Percentiles rank a stretch among this genome's conserved stretches.
These are phyloP conservation scores for Microcaecilia unicolor DNA, from an alignment of 2,797 vertebrate species.

Conservation along the genomic window DNA sequence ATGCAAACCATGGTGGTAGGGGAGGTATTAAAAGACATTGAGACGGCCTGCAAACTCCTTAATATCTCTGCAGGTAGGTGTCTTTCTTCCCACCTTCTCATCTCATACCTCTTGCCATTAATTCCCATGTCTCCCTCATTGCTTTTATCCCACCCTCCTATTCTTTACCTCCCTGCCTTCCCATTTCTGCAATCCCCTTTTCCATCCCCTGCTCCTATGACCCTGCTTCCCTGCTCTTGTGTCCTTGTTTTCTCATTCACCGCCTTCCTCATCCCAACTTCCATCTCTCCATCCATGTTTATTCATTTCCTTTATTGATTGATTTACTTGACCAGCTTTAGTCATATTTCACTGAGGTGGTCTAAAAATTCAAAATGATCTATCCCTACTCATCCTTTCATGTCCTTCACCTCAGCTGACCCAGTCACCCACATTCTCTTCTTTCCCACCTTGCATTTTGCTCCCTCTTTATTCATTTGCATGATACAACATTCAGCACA, in stretches of 20 bases:
- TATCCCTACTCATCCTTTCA: neutral
- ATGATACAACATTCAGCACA: no score
- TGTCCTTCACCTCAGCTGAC: neutral
- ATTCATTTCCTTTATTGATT: no score
- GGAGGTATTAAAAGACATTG: slow-evolving; percentile 95
- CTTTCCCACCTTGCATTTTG: neutral
- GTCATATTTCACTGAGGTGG: no score
- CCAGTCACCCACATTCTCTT: neutral
- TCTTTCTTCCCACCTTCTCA: no score
- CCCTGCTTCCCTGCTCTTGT: no score
- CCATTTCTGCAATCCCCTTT: neutral
- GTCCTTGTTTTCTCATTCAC: no score
- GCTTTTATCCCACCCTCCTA: rapidly evolving
- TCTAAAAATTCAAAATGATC: neutral
- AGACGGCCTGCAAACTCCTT: slow-evolving; percentile 92
- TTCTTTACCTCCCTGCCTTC: neutral
- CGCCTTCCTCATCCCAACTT: no score
- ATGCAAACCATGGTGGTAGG: slow-evolving; percentile 95
- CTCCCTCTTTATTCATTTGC: neutral
- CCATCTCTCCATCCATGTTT: no score
- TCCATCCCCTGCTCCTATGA: neutral
- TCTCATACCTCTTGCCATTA: rapidly evolving
- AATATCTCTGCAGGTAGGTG: slow-evolving; percentile 84
- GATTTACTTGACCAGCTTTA: no score
- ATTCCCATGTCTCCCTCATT: neutral